phyloP scores from a whole-genome alignment of 2,888 invertebrate genomes.

The Carpatolechia fugitivella region DNA sequence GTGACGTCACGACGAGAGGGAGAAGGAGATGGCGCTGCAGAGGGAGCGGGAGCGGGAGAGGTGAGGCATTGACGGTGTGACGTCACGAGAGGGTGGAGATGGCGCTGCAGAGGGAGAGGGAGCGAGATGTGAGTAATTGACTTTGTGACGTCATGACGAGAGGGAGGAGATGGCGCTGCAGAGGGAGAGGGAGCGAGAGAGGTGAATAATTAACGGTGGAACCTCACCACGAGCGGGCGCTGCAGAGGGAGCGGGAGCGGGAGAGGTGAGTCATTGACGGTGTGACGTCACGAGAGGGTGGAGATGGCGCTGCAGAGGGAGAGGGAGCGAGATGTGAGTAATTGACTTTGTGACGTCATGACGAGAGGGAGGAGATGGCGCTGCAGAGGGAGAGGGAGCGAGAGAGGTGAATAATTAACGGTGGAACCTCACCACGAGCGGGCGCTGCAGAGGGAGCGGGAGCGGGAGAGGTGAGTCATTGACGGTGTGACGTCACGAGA shows the following conservation, averaged over 20 bases:
- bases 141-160: conserved; percentile 70
- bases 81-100: conserved; percentile 73
- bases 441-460: conserved; percentile 67
- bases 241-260: conserved; percentile 61
- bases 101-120: conserved; percentile 76
- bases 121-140: no score
- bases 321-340: conserved; percentile 75
- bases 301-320: conserved; percentile 78
- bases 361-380: conserved; percentile 38
- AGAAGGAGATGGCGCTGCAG: conserved; percentile 77
- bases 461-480: no score
- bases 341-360: no score
- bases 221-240: conserved; percentile 70
- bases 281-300: conserved; percentile 68
- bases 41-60: conserved; percentile 73
- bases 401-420: no score
- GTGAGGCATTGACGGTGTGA: no score
- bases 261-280: no score
- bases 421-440: conserved; percentile 71
- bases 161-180: conserved; percentile 76
- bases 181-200: conserved; percentile 57
- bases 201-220: no score
- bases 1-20: conserved; percentile 69
- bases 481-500: conserved; percentile 63
- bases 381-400: conserved; percentile 39